Percentiles rank a stretch among this genome's conserved stretches.
phyloP scores from a whole-genome alignment of 2,888 invertebrate species.

The Tipula confusa region DNA sequence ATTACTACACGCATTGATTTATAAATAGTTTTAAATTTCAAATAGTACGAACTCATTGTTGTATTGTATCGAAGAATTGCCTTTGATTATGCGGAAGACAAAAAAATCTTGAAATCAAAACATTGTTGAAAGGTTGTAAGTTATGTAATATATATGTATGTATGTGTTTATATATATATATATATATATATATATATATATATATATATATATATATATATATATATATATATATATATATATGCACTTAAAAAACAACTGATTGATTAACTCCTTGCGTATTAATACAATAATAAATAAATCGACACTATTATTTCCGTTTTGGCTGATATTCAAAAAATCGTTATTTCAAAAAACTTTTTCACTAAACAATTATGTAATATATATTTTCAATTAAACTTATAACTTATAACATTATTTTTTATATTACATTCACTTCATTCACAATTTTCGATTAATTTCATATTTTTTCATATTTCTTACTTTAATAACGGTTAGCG shows the following conservation, averaged over 20 bases:
- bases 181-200: not conserved
- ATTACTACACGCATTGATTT: not conserved
- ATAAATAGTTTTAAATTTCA: not conserved
- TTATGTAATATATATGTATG: not conserved
- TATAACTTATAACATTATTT: not conserved
- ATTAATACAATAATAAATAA: not conserved
- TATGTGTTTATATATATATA: not conserved
- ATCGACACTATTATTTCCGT: conserved; percentile 25
- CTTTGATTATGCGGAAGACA: not conserved
- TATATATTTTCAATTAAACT: not conserved
- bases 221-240: not conserved
- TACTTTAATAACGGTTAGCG: conserved; percentile 72
- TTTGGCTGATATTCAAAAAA: not conserved
- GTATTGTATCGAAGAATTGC: not conserved
- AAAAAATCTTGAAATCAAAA: not conserved
- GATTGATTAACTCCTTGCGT: not conserved
- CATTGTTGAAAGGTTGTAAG: not conserved
- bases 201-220: not conserved
- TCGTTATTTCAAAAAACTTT: not conserved
- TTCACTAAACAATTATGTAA: conserved; percentile 3
- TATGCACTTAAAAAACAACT: not conserved
- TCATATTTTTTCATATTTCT: conserved; percentile 36
- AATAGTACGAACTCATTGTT: not conserved
- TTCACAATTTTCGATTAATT: too few species aligned
- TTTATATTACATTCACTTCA: not conserved